phyloP scores from a whole-genome alignment of 2,797 vertebrate species.

The Cynopterus sphinx region DNA sequence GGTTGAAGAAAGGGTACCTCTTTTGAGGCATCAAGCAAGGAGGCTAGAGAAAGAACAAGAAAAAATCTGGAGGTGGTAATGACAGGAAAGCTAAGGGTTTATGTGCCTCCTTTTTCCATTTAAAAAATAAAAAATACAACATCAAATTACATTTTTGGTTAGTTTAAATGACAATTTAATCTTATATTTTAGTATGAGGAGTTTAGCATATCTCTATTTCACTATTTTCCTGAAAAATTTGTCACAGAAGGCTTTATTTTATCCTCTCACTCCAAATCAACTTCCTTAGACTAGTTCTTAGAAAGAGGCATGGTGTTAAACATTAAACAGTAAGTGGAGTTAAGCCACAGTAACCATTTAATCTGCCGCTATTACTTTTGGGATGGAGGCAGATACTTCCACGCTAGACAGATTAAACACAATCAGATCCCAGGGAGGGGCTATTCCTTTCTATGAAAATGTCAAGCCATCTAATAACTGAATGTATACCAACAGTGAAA shows the following conservation, averaged over 20 bases:
- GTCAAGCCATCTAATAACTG: neutral
- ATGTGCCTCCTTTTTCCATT: neutral
- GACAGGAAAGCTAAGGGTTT: neutral
- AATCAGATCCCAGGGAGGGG: neutral
- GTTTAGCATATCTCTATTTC: neutral
- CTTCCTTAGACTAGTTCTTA: neutral
- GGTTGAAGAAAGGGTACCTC: neutral
- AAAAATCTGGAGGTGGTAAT: neutral
- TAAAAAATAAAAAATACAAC: neutral
- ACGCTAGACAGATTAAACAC: neutral
- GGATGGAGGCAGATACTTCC: neutral
- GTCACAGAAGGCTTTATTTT: neutral
- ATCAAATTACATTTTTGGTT: slow-evolving; percentile 27
- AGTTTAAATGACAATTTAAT: slow-evolving; percentile 20
- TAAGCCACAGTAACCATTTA: neutral
- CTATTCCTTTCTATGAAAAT: neutral
- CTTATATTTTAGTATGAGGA: neutral
- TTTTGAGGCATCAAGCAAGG: neutral
- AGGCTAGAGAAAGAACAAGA: neutral
- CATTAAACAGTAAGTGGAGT: neutral
- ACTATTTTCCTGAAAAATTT: neutral
- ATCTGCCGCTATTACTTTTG: neutral
- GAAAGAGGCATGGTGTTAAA: neutral
- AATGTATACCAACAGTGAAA: neutral
- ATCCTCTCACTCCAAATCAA: neutral